These are phyloP conservation scores for Trichonephila clavata DNA, from an alignment of 1,140 invertebrate genomes.

Conservation along the genomic window DNA sequence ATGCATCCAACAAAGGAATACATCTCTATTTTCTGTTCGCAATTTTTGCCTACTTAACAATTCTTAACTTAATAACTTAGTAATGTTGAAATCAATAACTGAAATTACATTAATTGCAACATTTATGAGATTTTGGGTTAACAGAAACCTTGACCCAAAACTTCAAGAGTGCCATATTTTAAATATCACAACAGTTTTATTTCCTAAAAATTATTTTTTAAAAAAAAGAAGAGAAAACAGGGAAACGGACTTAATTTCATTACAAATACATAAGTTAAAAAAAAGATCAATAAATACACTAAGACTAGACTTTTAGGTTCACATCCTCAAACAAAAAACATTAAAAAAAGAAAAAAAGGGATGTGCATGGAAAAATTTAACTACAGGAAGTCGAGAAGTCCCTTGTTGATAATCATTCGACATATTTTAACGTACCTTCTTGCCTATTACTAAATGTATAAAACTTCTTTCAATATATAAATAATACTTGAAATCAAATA, in stretches of 20 bases:
- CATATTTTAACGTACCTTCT: neutral
- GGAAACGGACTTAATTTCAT: neutral
- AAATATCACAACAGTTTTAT: neutral
- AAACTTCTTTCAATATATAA: too few relatives aligned
- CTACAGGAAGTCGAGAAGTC: neutral
- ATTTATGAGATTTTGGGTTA: neutral
- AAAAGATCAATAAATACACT: conserved; percentile 18
- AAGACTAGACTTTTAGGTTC: neutral
- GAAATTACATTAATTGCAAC: too few relatives aligned
- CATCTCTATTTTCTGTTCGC: too few relatives aligned
- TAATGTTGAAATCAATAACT: too few relatives aligned
- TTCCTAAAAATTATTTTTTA: neutral
- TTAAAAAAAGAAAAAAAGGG: neutral
- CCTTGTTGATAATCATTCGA: neutral
- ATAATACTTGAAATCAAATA: too few relatives aligned
- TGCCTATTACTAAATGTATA: too few relatives aligned
- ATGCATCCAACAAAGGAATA: too few relatives aligned
- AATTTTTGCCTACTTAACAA: too few relatives aligned
- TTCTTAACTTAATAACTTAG: too few relatives aligned
- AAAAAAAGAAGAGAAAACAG: neutral
- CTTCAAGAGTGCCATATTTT: neutral
- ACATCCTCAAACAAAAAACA: neutral
- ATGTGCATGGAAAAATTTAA: neutral
- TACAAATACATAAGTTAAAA: neutral
- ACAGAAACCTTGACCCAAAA: neutral